These are phyloP conservation scores for Nezara viridula DNA, from an alignment of 2,888 invertebrate genomes.

Conservation along the genomic window DNA sequence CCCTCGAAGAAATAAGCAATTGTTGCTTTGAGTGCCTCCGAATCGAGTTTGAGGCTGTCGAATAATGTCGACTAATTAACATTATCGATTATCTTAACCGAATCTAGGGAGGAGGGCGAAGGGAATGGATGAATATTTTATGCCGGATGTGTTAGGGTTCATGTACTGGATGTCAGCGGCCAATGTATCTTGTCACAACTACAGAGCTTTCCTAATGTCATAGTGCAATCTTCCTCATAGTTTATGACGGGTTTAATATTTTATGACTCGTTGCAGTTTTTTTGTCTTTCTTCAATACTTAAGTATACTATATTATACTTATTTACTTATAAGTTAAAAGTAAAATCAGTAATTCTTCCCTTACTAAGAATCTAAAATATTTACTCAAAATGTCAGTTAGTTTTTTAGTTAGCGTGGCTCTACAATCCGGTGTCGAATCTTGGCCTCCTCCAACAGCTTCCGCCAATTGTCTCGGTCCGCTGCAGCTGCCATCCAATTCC, in stretches of 20 bases:
- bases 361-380: no score
- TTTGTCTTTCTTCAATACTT: no score
- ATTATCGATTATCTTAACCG: slow-evolving; percentile 26
- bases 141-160: neutral
- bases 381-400: no score
- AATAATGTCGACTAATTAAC: slow-evolving; percentile 38
- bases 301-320: no score
- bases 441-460: no score
- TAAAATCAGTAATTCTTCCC: no score
- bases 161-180: neutral
- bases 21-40: slow-evolving; percentile 32
- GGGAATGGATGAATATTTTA: slow-evolving; percentile 10
- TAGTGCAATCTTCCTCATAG: neutral
- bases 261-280: neutral
- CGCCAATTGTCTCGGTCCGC: no score
- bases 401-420: no score
- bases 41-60: slow-evolving; percentile 32
- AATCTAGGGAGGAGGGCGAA: neutral
- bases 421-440: no score
- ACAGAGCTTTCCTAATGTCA: neutral
- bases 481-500: no score
- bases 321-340: no score
- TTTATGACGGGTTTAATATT: neutral
- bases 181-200: neutral
- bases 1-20: slow-evolving; percentile 48